phyloP scores from a whole-genome alignment of 37 sponge, comb jelly and placozoan species.

The Cliona cf. orientalis region DNA sequence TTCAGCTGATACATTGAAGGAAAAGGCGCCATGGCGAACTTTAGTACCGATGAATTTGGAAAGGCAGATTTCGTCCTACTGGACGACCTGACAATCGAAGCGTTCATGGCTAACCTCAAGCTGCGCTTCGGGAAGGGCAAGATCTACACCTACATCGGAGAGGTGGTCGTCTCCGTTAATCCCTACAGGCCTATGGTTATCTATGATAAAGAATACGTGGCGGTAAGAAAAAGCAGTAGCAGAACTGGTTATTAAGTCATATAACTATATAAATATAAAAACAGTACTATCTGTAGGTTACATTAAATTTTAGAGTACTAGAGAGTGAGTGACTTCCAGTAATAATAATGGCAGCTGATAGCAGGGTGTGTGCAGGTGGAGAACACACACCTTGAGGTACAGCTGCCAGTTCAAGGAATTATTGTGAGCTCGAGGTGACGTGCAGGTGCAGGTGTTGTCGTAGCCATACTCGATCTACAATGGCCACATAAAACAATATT shows the following conservation, averaged over 20 bases:
- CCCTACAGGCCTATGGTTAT: slow-evolving; percentile 75
- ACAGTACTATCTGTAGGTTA: background rate
- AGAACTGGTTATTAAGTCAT: background rate
- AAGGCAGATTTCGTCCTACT: slow-evolving; percentile 84
- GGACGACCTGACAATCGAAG: slow-evolving; percentile 61
- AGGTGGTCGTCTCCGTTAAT: slow-evolving; percentile 86
- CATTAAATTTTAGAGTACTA: too few relatives aligned
- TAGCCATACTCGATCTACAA: too few relatives aligned
- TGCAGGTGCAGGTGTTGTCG: too few relatives aligned
- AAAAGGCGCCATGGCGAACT: slow-evolving; percentile 36
- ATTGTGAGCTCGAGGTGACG: too few relatives aligned
- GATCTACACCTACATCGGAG: slow-evolving; percentile 88
- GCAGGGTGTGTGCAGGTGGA: too few relatives aligned
- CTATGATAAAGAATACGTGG: slow-evolving; percentile 63
- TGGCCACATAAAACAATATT: too few relatives aligned
- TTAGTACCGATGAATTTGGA: slow-evolving; percentile 57
- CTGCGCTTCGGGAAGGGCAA: slow-evolving; percentile 65
- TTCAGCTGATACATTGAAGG: background rate
- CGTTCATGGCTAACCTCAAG: slow-evolving; percentile 80
- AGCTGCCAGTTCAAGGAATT: too few relatives aligned
- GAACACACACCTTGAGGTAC: too few relatives aligned
- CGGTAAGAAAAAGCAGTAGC: background rate
- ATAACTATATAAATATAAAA: background rate
- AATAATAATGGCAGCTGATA: too few relatives aligned
- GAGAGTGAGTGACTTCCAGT: too few relatives aligned